phyloP scores from a whole-genome alignment of 1,140 invertebrate species.

The Episyrphus balteatus region DNA sequence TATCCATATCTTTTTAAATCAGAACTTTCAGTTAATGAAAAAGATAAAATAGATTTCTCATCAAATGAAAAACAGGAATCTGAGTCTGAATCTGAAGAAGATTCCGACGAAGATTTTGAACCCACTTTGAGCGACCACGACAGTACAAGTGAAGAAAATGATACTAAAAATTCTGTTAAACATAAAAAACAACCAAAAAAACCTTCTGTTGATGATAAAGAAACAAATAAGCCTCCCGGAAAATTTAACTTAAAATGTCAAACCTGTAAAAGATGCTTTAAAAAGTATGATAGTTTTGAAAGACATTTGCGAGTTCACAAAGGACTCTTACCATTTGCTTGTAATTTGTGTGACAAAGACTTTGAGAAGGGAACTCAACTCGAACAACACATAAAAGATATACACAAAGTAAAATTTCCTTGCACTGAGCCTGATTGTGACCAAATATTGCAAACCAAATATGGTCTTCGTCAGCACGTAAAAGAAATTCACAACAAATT shows the following conservation, averaged over 20 bases:
- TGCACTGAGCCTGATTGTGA: conserved; percentile 18
- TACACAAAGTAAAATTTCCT: not conserved
- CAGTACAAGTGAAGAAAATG: too few relatives aligned
- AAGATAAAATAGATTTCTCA: too few relatives aligned
- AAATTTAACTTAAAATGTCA: conserved; percentile 8
- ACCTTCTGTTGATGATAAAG: too few relatives aligned
- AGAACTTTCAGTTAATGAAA: too few relatives aligned
- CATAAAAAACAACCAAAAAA: too few relatives aligned
- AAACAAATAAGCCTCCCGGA: not conserved
- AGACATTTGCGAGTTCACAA: conserved; percentile 18
- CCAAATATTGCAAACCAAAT: conserved; percentile 16
- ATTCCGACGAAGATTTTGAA: too few relatives aligned
- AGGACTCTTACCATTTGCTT: conserved; percentile 21
- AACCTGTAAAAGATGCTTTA: conserved; percentile 11
- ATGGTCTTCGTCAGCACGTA: conserved; percentile 17
- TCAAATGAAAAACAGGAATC: too few relatives aligned
- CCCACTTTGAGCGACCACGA: too few relatives aligned
- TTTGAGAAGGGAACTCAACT: conserved; percentile 8
- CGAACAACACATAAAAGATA: conserved; percentile 14
- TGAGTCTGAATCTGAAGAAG: too few relatives aligned
- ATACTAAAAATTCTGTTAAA: too few relatives aligned
- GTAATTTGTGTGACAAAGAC: conserved; percentile 18
- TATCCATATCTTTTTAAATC: too few relatives aligned
- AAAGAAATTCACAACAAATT: conserved; percentile 15
- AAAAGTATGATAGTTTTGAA: conserved; percentile 6